Evolutionary conservation across 2,888 invertebrate species (phyloP), one percentile per base, ranked within the genome.

Genomic region (Salpingus planirostris): DNA sequence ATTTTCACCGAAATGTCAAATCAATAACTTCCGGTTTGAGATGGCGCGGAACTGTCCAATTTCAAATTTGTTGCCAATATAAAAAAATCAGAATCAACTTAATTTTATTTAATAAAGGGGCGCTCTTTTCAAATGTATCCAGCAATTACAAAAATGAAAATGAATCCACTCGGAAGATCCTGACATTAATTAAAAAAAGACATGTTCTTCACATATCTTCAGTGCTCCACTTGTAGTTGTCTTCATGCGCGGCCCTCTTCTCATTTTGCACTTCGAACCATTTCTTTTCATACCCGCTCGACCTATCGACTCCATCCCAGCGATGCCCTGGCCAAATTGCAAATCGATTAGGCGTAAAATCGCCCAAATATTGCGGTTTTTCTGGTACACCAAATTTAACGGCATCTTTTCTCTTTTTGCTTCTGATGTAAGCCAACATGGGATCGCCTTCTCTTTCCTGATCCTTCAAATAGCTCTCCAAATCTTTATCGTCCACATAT

Each of bases 241-340:
- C 89, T 50, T 89, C 86, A 46, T 82, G 77, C 1, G 73, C 62
- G 0, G 95, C 92, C 44, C 76, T 78, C 44, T 71, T 74, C 12
- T 79, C 74, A 60, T 80, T 89, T 44, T 77, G 75, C 7, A 75
- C 71, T n/a, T 80, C 77, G 56, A 93, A 89, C 73, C 81, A 84
- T 52, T 85, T 81, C 52, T 80, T 82, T 62, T 98, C 98, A 60
- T 92, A 98, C 0, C 96, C 97, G 64, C 85, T 97, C 3, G 93
- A 95, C 12, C 98, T 71, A 64, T 98, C 91, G 0, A 98, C 96
- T 0, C 98, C 98, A 60, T 98, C 98, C 98, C 98, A 98, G 8
- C 95, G 73, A 64, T 91, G 86, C 0, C 98, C 98, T 0, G 98
- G 98, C 5, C 74, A 68, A 31, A 99, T 88, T 37, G 80, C 80